A percentile compares a stretch with the other conserved stretches of the same genome.
Evolutionary conservation across 2,113 vertebrate species (phyloP).

Genomic region (Syngnathus typhle): DNA sequence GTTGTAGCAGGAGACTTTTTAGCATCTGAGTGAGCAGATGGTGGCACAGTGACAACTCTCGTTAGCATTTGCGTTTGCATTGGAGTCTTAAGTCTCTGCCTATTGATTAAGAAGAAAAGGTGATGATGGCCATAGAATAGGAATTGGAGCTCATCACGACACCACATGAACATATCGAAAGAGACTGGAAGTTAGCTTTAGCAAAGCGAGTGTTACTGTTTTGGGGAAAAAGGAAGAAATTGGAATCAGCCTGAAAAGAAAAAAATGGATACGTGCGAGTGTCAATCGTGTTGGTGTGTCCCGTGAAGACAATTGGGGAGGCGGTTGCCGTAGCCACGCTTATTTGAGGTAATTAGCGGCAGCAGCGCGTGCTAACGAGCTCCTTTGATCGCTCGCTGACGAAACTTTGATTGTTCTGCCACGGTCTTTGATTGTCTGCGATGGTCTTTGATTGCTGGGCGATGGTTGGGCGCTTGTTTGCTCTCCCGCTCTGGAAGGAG

Average conservation of each 20-base stretch:
- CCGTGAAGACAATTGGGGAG: constrained; percentile 86
- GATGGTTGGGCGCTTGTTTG: constrained; percentile 79
- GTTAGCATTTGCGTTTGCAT: background rate
- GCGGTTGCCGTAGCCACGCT: constrained; percentile 90
- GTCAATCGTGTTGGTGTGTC: constrained; percentile 61
- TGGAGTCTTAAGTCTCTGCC: no score
- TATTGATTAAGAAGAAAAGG: no score
- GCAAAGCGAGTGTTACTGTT: background rate
- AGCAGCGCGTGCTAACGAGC: constrained; percentile 90
- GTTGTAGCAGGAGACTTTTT: no score
- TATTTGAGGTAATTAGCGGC: constrained; percentile 99
- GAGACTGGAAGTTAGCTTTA: background rate
- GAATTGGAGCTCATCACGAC: no score
- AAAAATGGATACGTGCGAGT: constrained; percentile 51
- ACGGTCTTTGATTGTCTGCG: constrained; percentile 44
- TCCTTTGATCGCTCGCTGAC: constrained; percentile 82
- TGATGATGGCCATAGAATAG: no score
- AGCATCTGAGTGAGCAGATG: no score
- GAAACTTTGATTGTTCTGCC: constrained; percentile 80
- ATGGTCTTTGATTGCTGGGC: constrained; percentile 90
- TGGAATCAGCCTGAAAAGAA: no score
- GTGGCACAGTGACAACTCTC: no score
- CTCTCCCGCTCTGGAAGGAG: constrained; percentile 89
- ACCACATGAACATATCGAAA: no score
- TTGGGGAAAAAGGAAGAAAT: background rate